Conservation (phyloP, 2,113 vertebrate species). For the Entomyzon cyanotis region DNA sequence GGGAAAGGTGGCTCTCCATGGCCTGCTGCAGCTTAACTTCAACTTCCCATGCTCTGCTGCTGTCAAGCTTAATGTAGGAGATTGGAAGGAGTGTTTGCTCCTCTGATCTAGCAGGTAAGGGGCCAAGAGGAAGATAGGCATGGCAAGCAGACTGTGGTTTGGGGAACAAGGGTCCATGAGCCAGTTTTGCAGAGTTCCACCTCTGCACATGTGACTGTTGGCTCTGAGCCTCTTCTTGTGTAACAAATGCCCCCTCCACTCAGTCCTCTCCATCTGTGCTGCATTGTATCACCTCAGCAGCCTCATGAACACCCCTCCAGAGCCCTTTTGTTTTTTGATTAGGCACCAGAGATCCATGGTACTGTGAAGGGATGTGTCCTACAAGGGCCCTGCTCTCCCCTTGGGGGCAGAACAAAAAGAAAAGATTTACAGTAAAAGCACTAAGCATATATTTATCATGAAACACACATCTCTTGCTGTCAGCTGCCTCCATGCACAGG, state of each 20-base stretch:
- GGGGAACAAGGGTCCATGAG: rapidly evolving
- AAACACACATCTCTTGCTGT: background rate
- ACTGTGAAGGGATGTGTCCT: background rate
- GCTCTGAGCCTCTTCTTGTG: background rate
- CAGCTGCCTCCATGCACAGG: background rate
- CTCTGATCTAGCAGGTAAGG: background rate
- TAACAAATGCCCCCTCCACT: background rate
- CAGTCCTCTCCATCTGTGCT: background rate
- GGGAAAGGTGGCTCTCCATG: background rate
- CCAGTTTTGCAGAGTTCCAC: background rate
- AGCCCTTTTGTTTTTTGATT: background rate
- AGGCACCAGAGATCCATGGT: background rate
- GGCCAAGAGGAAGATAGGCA: background rate
- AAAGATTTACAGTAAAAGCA: background rate
- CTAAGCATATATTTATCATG: background rate
- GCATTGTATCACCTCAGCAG: background rate
- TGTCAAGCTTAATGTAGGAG: background rate
- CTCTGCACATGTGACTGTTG: rapidly evolving
- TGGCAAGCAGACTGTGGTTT: background rate
- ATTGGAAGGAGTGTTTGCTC: background rate
- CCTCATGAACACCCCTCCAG: too few species aligned
- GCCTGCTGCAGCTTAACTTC: background rate
- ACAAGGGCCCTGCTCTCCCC: background rate
- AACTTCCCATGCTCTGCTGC: background rate
- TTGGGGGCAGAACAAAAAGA: background rate